A percentile compares a stretch with the other conserved stretches of the same genome.
Evolutionary conservation across 2,113 vertebrate species (phyloP).

Genomic region (Etia nguti): DNA sequence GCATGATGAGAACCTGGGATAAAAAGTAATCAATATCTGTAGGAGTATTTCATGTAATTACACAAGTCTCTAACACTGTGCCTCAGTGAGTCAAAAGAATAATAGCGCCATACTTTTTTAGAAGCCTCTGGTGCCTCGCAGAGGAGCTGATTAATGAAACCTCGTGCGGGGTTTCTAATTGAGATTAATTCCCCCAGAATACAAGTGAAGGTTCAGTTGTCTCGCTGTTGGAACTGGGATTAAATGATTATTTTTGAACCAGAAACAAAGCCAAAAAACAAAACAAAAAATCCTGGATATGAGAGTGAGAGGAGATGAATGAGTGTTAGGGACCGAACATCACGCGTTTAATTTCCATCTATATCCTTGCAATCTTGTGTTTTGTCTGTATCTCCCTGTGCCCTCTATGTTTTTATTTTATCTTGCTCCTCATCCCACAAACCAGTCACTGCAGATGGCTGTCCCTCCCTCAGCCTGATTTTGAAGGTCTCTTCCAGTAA

Average conservation of each 20-base stretch:
- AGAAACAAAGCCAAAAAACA: neutral
- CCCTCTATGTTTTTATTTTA: neutral
- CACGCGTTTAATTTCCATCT: conserved; percentile 2
- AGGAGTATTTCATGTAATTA: conserved; percentile 13
- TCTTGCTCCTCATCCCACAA: neutral
- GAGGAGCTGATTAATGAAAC: conserved; percentile 26
- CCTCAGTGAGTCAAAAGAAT: neutral
- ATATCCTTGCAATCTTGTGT: neutral
- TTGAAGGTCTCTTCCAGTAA: neutral
- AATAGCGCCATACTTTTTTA: neutral
- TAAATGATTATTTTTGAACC: neutral
- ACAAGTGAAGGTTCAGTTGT: neutral
- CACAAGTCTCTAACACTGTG: neutral
- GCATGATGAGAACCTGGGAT: neutral
- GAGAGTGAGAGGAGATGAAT: neutral
- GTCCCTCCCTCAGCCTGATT: neutral
- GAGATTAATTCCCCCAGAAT: conserved; percentile 3
- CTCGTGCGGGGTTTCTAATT: neutral
- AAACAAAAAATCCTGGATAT: neutral
- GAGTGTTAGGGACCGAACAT: conserved; percentile 18
- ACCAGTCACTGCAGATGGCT: neutral
- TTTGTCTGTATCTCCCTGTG: neutral
- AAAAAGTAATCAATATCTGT: conserved; percentile 29
- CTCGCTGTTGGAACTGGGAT: neutral
- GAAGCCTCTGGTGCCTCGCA: neutral